Conservation (phyloP, 2,113 vertebrate species). For the Hemichromis elongatus region DNA sequence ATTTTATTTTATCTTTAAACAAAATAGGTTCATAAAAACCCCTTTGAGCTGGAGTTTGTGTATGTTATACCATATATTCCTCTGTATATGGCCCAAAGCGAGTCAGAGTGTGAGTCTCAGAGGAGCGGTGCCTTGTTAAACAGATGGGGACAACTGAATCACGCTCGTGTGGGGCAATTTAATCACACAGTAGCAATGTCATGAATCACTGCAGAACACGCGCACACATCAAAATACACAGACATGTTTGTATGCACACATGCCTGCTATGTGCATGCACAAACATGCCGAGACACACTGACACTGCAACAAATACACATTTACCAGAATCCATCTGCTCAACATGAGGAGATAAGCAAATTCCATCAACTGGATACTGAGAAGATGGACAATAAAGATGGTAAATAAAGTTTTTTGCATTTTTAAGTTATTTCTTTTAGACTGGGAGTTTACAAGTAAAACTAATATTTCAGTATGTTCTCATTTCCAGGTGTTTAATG, state of each 20-base stretch:
- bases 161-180: constrained; percentile 21
- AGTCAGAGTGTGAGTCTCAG: background rate
- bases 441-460: background rate
- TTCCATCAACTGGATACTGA: background rate
- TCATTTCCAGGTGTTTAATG: background rate
- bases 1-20: background rate
- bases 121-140: constrained; percentile 11
- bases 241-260: background rate
- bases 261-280: background rate
- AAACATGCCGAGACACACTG: background rate
- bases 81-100: background rate
- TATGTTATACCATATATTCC: background rate
- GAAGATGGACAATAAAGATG: background rate
- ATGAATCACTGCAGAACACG: constrained; percentile 5
- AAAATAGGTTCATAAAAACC: background rate
- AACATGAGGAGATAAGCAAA: background rate
- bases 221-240: background rate
- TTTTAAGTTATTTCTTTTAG: background rate
- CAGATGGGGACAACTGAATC: constrained; percentile 32
- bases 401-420: background rate
- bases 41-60: background rate
- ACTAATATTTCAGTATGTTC: background rate
- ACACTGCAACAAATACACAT: background rate
- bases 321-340: background rate
- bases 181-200: constrained; percentile 28